Base-by-base conservation (phyloP, 2,888 invertebrate species). In the Heliconius aoede region DNA sequence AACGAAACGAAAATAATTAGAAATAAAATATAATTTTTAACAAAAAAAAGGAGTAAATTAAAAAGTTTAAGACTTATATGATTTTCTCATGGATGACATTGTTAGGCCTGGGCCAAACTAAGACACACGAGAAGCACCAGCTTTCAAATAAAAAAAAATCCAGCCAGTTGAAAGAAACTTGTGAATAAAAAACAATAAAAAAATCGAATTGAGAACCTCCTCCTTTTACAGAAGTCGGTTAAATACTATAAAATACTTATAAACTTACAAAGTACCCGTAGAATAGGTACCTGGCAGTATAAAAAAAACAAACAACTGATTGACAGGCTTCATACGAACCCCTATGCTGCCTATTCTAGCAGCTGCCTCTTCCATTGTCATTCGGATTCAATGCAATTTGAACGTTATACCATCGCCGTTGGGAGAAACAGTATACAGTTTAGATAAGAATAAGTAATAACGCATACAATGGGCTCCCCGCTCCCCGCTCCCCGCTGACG, bases 351-450 rank as follows among this genome's bases (percentile, higher is more conserved):
- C 62, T 68, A 68, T 60, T 55, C 32, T 55, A 32, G 51, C 69
- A 74, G 74, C 74, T 74, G 74, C 74, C 21, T 26, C n/a, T 24
- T 4, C 11, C 68, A 30, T 69, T 74, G 68, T 69, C 51, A 30
- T 69, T 51, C 15, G 30, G 30, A 55, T 8, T n/a, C 55, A 55
- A 69, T 69, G 55, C 7, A 69, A 69, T 69, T 69, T 55, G 69
- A 69, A 69, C 69, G 51, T 69, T 69, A 69, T 69, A 69, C 51
- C 65, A 69, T 30, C 15, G 32, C 55, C 51, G 30, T 24, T 55
- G 24, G 51, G 30, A 69, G 55, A 30, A 30, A 55, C 15, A 55
- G 4, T 69, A 55, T 69, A 55, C n/a, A n/a, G n/a, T 69, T 30
- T n/a, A 32, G 55, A 69, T 32, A 69, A 55, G 55, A 30, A 55